A percentile compares a stretch with the other conserved stretches of the same genome.
These are phyloP conservation scores for Isichthys henryi DNA, from an alignment of 2,113 vertebrate genomes.

Conservation along the genomic window DNA sequence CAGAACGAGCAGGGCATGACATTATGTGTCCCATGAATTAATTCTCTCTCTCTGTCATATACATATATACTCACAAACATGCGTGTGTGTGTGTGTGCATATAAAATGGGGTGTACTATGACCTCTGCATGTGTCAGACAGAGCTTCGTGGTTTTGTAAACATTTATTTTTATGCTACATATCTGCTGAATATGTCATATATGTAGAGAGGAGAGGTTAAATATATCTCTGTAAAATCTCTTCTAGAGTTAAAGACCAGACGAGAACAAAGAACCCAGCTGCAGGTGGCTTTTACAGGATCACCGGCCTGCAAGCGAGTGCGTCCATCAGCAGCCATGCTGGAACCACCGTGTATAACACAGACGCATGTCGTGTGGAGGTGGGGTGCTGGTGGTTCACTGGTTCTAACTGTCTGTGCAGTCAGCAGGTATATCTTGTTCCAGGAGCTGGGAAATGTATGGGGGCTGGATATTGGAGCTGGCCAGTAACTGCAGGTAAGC, in stretches of 20 bases:
- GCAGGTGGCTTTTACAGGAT: background rate
- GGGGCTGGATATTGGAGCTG: slow-evolving; percentile 21
- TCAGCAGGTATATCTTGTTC: slow-evolving; percentile 11
- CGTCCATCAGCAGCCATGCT: background rate
- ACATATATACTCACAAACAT: background rate
- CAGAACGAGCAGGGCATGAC: too few relatives aligned
- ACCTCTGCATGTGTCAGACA: background rate
- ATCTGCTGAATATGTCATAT: background rate
- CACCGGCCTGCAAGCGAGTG: background rate
- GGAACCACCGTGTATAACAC: background rate
- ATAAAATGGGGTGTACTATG: background rate
- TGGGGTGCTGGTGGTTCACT: background rate
- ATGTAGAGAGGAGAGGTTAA: background rate
- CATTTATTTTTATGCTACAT: background rate
- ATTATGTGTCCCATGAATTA: background rate
- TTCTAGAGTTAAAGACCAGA: background rate
- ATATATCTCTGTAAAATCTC: slow-evolving; percentile 5
- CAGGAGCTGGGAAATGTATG: slow-evolving; percentile 8
- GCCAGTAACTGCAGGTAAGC: slow-evolving; percentile 16
- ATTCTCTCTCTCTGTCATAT: background rate
- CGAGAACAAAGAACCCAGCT: background rate
- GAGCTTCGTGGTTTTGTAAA: background rate
- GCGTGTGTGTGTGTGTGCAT: background rate
- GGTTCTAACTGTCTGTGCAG: slow-evolving; percentile 13
- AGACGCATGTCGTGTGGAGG: background rate